Evolutionary conservation across 2,797 vertebrate genomes (phyloP).

Genomic region (Molossus alvarezi): DNA sequence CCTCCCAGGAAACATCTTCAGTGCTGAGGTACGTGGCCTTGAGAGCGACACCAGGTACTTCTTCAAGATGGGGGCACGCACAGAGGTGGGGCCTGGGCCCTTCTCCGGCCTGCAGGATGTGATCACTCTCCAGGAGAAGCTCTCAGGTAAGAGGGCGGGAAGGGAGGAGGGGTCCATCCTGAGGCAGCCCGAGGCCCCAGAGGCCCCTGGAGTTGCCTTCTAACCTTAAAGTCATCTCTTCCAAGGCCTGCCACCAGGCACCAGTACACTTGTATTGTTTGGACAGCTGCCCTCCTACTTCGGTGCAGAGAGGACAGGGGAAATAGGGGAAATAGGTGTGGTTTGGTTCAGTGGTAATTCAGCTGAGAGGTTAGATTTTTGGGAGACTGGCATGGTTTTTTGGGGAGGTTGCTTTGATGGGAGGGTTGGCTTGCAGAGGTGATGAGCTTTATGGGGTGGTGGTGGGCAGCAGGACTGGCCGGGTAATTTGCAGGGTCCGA

Average conservation of each 20-base stretch:
- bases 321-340: not conserved
- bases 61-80: slow-evolving; percentile 97
- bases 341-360: not conserved
- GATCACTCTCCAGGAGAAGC: slow-evolving; percentile 92
- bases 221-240: not conserved
- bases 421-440: not conserved
- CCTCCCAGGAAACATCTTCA: slow-evolving; percentile 94
- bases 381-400: not conserved
- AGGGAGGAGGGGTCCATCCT: not conserved
- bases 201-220: not conserved
- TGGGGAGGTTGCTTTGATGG: not conserved
- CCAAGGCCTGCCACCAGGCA: not conserved
- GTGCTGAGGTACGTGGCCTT: slow-evolving; percentile 94
- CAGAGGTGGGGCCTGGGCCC: slow-evolving; percentile 95
- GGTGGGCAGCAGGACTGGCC: not conserved
- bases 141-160: slow-evolving; percentile 88
- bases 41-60: slow-evolving; percentile 96
- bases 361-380: not conserved
- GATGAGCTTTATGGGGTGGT: not conserved
- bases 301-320: not conserved
- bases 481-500: not conserved
- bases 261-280: not conserved
- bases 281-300: not conserved
- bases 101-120: slow-evolving; percentile 95
- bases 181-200: not conserved